Evolutionary conservation across 2,113 vertebrate genomes (phyloP).

Genomic region (Ictalurus punctatus): DNA sequence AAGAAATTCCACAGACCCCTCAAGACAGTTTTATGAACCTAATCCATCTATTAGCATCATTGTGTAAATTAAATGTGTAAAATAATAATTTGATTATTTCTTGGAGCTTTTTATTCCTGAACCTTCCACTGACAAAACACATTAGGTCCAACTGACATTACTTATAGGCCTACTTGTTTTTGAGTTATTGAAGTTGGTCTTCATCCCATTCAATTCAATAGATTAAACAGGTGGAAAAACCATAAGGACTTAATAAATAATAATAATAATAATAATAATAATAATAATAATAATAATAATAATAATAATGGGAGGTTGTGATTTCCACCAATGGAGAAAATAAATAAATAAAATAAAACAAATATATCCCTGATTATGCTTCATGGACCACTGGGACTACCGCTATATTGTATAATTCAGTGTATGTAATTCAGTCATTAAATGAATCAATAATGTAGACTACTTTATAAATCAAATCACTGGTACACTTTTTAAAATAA

Average conservation of each 20-base stretch:
- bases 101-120: not conserved
- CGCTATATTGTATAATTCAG: not conserved
- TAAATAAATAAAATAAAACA: not conserved
- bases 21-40: not conserved
- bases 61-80: not conserved
- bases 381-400: not conserved
- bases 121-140: not conserved
- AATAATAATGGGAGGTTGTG: not conserved
- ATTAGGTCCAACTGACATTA: not conserved
- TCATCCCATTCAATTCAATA: not conserved
- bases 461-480: not conserved
- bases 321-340: not conserved
- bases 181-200: not conserved
- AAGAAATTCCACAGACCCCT: not conserved
- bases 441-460: not conserved
- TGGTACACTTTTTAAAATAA: no score
- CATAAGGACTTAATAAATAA: no score
- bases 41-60: not conserved
- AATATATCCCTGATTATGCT: not conserved
- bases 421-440: not conserved
- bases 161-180: not conserved
- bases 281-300: no score
- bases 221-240: not conserved
- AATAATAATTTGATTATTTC: not conserved
- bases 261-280: no score